phyloP scores from a whole-genome alignment of 2,888 invertebrate genomes.

The Drosophila parthenogenetica region DNA sequence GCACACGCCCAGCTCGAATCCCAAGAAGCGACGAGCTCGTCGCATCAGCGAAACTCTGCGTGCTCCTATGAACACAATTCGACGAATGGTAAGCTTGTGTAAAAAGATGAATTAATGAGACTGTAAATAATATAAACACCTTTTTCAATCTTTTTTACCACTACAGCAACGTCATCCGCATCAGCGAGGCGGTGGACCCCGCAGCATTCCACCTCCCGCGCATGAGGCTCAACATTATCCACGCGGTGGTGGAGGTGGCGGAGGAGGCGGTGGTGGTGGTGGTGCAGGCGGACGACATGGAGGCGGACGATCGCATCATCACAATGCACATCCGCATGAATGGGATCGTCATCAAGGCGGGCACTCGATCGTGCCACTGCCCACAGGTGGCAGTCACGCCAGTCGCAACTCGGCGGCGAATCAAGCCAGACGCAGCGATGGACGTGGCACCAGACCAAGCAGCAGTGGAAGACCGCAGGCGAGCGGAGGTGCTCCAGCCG shows the following conservation, averaged over 20 bases:
- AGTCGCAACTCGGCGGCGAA: constrained; percentile 85
- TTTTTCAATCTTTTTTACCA: too few relatives aligned
- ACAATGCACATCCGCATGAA: constrained; percentile 81
- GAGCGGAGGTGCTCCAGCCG: constrained; percentile 43
- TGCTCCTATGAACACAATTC: constrained; percentile 95
- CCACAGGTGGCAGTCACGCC: constrained; percentile 78
- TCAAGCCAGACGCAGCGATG: constrained; percentile 86
- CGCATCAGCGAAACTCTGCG: constrained; percentile 96
- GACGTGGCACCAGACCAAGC: constrained; percentile 71
- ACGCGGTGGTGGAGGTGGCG: constrained; percentile 55
- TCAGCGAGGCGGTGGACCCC: constrained; percentile 83
- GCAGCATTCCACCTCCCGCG: constrained; percentile 86
- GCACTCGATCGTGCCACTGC: constrained; percentile 81
- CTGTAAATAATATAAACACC: too few relatives aligned
- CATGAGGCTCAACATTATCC: constrained; percentile 84
- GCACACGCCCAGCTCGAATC: constrained; percentile 99
- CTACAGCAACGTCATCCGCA: constrained; percentile 85
- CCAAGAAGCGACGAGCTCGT: constrained; percentile 97
- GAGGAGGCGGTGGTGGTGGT: constrained; percentile 29
- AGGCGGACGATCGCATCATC: constrained; percentile 65
- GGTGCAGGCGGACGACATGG: constrained; percentile 51
- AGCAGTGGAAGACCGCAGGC: constrained; percentile 72
- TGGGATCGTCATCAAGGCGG: constrained; percentile 84
- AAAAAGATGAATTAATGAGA: too few relatives aligned
- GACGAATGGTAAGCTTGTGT: constrained; percentile 90